phyloP scores from a whole-genome alignment of 1,140 invertebrate genomes.

The Drosophila burlai region DNA sequence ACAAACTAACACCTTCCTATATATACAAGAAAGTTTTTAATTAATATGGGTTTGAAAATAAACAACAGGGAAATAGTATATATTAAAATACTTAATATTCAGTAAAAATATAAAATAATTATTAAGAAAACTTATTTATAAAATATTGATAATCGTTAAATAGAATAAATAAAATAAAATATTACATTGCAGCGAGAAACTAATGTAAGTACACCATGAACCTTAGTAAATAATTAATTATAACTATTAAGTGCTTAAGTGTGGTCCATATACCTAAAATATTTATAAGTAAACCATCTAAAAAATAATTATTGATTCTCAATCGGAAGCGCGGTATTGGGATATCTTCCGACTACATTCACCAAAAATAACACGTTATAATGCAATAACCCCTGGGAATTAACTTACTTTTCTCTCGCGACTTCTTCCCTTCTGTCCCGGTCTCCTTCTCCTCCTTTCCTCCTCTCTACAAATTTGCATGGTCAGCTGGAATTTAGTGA shows the following conservation, averaged over 20 bases:
- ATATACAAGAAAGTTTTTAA: too few relatives aligned
- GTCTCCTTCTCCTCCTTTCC: not conserved
- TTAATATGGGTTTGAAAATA: too few relatives aligned
- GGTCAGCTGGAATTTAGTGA: constrained; percentile 61
- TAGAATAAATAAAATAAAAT: too few relatives aligned
- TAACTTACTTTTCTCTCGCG: constrained; percentile 1
- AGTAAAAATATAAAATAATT: too few relatives aligned
- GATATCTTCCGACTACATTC: not conserved
- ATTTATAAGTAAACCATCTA: not conserved
- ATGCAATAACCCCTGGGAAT: constrained; percentile 2
- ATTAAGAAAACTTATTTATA: too few relatives aligned
- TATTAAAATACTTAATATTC: too few relatives aligned
- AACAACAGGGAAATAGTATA: too few relatives aligned
- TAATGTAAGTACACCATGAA: not conserved
- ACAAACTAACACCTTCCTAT: too few relatives aligned
- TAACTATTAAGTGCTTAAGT: too few relatives aligned
- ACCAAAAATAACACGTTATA: not conserved
- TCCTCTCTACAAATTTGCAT: constrained; percentile 48
- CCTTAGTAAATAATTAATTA: too few relatives aligned
- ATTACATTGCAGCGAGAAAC: not conserved
- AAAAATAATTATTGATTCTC: not conserved
- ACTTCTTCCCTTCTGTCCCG: not conserved
- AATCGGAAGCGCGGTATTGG: not conserved
- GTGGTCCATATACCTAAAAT: too few relatives aligned
- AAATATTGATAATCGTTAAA: too few relatives aligned